Conservation (phyloP, 2,113 vertebrate species). For the Arothron firmamentum region DNA sequence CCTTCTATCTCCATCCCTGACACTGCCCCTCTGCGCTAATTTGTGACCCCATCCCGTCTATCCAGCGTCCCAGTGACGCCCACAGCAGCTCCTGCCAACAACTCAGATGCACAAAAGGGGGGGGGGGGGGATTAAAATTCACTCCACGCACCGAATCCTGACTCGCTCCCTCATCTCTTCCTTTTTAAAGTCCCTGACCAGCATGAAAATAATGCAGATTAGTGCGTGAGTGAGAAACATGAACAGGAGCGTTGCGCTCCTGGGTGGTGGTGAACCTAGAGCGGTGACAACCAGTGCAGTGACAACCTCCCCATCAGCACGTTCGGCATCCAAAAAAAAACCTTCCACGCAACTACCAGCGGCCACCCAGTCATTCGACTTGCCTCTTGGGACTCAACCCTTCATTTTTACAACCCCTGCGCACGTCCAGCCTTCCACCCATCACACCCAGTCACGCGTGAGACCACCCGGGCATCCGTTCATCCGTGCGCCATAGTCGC, state of each 20-base stretch:
- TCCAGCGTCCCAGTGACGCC: conserved; percentile 40
- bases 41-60: conserved; percentile 25
- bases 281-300: background rate
- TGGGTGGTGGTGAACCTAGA: conserved; percentile 5
- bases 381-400: background rate
- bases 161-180: background rate
- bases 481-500: background rate
- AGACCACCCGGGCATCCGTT: conserved; percentile 16
- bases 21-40: conserved; percentile 5
- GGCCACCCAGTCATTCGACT: background rate
- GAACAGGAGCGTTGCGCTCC: background rate
- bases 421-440: background rate
- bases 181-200: conserved; percentile 10
- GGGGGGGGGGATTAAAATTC: conserved; percentile 46
- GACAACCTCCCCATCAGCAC: background rate
- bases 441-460: conserved; percentile 19
- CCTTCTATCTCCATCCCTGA: background rate
- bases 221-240: background rate
- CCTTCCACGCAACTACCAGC: background rate
- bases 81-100: conserved; percentile 34
- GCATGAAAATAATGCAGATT: conserved; percentile 2
- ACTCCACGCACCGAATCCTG: conserved; percentile 29
- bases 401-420: conserved; percentile 9
- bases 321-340: conserved; percentile 3
- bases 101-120: conserved; percentile 19